Evolutionary conservation across 2,113 vertebrate genomes (phyloP).

Genomic region (Dendrocopos noguchii): DNA sequence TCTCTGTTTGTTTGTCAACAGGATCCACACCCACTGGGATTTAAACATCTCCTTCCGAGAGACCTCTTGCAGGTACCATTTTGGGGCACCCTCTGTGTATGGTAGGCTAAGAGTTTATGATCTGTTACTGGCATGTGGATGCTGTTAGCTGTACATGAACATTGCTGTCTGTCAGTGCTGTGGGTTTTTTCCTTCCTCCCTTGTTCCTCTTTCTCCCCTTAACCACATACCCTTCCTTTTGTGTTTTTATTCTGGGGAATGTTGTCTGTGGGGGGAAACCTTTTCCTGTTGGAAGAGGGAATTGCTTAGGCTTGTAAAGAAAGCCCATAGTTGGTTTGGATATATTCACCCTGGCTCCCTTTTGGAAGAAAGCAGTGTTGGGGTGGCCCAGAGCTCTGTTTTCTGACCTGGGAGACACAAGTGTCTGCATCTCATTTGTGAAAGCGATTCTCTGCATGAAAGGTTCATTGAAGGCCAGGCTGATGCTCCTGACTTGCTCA

Average conservation of each 20-base stretch:
- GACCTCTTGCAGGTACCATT: slow-evolving; percentile 81
- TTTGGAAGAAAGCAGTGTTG: neutral
- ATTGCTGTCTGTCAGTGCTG: neutral
- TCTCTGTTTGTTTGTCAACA: slow-evolving; percentile 56
- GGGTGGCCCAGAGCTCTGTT: neutral
- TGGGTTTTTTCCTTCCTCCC: neutral
- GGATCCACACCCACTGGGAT: slow-evolving; percentile 84
- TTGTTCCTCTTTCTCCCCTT: neutral
- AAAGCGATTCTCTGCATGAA: neutral
- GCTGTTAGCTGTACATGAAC: neutral
- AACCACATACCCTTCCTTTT: neutral
- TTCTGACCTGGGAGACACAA: neutral
- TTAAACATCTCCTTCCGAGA: slow-evolving; percentile 86
- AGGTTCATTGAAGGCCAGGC: neutral
- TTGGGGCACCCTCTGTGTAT: slow-evolving; percentile 21
- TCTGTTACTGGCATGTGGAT: neutral
- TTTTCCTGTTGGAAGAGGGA: neutral
- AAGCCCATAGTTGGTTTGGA: neutral
- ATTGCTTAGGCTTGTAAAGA: neutral
- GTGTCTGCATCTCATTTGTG: neutral
- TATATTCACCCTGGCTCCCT: neutral
- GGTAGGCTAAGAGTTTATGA: slow-evolving; percentile 3
- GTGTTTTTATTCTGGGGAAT: neutral
- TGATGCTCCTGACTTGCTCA: neutral
- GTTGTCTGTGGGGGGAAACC: neutral